These are phyloP conservation scores for Eupithecia insigniata DNA, from an alignment of 2,888 invertebrate species.

Conservation along the genomic window DNA sequence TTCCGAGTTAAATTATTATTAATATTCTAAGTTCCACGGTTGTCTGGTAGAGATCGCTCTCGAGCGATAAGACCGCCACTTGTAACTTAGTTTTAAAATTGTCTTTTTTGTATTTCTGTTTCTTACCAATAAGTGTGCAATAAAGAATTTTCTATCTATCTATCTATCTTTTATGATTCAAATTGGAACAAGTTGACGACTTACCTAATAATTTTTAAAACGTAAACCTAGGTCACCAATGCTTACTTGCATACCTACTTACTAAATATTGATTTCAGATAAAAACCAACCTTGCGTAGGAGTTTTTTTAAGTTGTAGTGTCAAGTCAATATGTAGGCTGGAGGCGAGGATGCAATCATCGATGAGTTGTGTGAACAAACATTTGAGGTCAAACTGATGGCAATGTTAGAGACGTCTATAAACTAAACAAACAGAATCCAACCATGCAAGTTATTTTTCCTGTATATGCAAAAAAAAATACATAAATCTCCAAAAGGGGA, in stretches of 20 bases:
- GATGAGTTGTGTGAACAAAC: not conserved
- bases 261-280: constrained; percentile 13
- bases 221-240: not conserved
- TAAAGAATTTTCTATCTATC: no score
- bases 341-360: constrained; percentile 1
- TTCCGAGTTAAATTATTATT: not conserved
- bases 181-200: not conserved
- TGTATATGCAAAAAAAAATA: not conserved
- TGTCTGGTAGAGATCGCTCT: no score
- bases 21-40: no score
- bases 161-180: no score
- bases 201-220: not conserved
- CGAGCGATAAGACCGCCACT: no score
- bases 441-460: not conserved
- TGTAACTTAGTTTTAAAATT: no score
- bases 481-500: not conserved
- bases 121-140: no score
- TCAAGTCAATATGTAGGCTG: constrained; percentile 21
- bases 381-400: constrained; percentile 4
- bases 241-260: not conserved
- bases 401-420: not conserved
- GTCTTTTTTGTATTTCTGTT: no score
- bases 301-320: constrained; percentile 36
- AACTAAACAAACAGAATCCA: not conserved
- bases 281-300: constrained; percentile 65